Percentiles rank a stretch among this genome's conserved stretches.
These are phyloP conservation scores for Fulica atra DNA, from an alignment of 2,113 vertebrate genomes.

Conservation along the genomic window DNA sequence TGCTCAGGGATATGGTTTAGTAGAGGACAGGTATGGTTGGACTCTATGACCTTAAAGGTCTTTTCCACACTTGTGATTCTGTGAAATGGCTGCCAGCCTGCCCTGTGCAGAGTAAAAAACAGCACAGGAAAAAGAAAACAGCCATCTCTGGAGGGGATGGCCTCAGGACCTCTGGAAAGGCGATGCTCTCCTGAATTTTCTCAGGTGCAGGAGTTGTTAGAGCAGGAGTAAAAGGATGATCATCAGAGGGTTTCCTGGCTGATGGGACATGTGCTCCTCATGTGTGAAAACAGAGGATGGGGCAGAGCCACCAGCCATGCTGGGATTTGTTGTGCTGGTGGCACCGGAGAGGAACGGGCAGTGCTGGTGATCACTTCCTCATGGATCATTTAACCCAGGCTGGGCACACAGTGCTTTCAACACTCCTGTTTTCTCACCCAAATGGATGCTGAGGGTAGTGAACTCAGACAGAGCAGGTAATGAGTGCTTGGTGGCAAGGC, in stretches of 20 bases:
- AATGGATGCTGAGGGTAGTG: background rate
- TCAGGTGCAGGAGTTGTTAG: background rate
- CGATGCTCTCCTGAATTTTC: background rate
- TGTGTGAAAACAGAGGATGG: background rate
- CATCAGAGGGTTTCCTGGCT: background rate
- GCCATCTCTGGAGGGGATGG: background rate
- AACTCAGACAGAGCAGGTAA: background rate
- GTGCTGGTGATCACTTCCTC: background rate
- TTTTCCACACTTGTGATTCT: too few species aligned
- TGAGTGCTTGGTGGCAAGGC: background rate
- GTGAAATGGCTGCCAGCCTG: background rate
- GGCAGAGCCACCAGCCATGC: background rate
- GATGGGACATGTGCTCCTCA: background rate
- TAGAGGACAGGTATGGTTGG: too few species aligned
- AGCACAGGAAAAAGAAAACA: background rate
- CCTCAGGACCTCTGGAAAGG: background rate
- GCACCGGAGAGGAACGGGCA: background rate
- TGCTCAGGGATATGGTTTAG: too few species aligned
- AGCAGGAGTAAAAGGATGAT: background rate
- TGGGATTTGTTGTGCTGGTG: background rate
- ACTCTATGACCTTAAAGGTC: too few species aligned
- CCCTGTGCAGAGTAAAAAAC: background rate
- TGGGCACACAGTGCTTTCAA: background rate
- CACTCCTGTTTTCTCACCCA: background rate
- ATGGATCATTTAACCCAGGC: background rate